Conservation (phyloP, 2,888 invertebrate species). For the Shargacucullia verbasci region DNA sequence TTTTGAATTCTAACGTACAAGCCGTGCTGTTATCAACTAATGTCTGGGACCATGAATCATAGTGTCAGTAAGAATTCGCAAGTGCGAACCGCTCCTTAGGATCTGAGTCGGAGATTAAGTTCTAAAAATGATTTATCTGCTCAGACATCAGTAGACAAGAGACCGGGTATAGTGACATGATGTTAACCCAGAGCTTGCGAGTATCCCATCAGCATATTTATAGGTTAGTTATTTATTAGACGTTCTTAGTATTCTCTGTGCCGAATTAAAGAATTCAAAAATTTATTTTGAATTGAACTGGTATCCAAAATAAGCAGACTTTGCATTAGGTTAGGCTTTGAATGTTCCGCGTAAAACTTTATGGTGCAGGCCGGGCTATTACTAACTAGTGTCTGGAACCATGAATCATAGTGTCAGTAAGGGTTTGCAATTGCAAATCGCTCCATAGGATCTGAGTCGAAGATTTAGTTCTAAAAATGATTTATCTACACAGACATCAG, state of each 20-base stretch:
- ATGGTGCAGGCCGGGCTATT: conserved; percentile 4
- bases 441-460: conserved; percentile 1
- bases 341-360: neutral
- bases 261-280: no score
- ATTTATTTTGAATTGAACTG: no score
- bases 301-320: no score
- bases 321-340: neutral
- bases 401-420: conserved; percentile 3
- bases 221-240: no score
- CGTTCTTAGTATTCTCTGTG: no score
- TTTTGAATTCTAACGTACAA: neutral
- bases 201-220: neutral
- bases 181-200: neutral
- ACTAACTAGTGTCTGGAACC: conserved; percentile 1
- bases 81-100: neutral
- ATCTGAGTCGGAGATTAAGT: conserved; percentile 3
- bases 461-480: conserved; percentile 22
- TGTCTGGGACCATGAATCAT: conserved; percentile 6
- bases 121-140: conserved; percentile 24
- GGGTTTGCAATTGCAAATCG: neutral
- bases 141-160: conserved; percentile 6
- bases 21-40: conserved; percentile 4
- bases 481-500: conserved; percentile 11
- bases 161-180: conserved; percentile 1
- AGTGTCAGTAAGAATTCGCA: neutral